Base-by-base conservation (phyloP, 2,888 invertebrate genomes). In the Aphidius colemani region DNA sequence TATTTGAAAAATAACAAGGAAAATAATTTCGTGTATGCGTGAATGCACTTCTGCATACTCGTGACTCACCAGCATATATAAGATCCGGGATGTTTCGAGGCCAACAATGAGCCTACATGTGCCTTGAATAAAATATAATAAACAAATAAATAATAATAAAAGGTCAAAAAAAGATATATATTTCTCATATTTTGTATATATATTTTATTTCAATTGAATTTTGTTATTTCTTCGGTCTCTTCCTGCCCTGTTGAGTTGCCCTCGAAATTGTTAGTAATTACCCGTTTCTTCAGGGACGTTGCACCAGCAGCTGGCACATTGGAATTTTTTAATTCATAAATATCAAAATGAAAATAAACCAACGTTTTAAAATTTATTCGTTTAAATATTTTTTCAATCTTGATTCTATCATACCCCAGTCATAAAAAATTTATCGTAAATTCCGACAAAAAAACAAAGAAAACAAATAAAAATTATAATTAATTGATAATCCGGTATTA, bases 241-340 rank as follows among this genome's bases (percentile, higher is more conserved):
- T 30, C 30, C 30, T 30, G 30, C 30, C 30, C 30, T 30, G 30
- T 30, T 30, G 30, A 30, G 5, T 30, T 30, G 30, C 56, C 56
- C 59, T 63, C 64, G 57, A 65, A 69, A 69, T 69, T 68, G 65
- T 64, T 49, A 63, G 65, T 69, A 69, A 69, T 69, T 69, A 66
- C 66, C 49, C 66, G 66, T 66, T 67, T 30, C 30, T 67, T 69
- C 67, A 65, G 63, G 61, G 61, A 65, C 49, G 61, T 55, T 65
- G 61, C 61, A 55, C 43, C 62, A 58, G 65, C 69, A 67, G 67
- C 67, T 67, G 67, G 61, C 61, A 61, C 61, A 56, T 45, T 45
- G 69, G 66, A 66, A 69, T 69, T 67, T 66, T 59, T 51, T 57
- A 58, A 61, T 53, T 43, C 50, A 10, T 41, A 63, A 53, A 63